Conservation (phyloP, 2,888 invertebrate genomes). For the Teinopalpus imperialis region DNA sequence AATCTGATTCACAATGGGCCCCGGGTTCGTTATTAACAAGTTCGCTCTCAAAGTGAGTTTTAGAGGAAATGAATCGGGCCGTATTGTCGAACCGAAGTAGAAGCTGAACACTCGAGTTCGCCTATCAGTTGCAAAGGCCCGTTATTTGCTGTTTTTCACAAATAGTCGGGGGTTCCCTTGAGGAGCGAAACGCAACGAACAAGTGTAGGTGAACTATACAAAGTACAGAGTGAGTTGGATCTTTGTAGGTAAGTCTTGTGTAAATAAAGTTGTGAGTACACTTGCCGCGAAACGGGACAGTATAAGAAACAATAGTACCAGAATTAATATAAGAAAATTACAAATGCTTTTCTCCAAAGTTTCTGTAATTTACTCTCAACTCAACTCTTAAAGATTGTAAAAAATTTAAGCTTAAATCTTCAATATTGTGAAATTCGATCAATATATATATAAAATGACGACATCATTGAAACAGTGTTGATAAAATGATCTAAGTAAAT, state of each 20-base stretch:
- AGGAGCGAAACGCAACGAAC: slow-evolving; percentile 36
- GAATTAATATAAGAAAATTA: no score
- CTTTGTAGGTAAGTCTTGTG: slow-evolving; percentile 62
- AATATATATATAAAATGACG: no score
- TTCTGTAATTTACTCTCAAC: no score
- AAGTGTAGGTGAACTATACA: slow-evolving; percentile 41
- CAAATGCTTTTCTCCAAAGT: no score
- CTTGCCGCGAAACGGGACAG: no score
- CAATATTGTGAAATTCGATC: no score
- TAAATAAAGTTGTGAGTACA: slow-evolving; percentile 62
- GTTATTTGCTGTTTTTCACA: slow-evolving; percentile 66
- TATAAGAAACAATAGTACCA: no score
- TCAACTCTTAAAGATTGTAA: no score
- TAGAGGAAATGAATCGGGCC: slow-evolving; percentile 61
- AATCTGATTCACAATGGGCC: slow-evolving; percentile 6
- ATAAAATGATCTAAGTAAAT: no score
- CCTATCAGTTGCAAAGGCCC: slow-evolving; percentile 63
- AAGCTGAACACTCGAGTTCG: slow-evolving; percentile 42
- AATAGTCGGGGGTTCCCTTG: slow-evolving; percentile 49
- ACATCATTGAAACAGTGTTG: no score
- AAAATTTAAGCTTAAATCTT: no score
- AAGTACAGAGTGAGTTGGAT: slow-evolving; percentile 55
- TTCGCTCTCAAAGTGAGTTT: slow-evolving; percentile 50
- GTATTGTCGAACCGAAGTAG: slow-evolving; percentile 52
- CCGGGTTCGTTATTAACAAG: slow-evolving; percentile 35